Evolutionary conservation across 2,113 vertebrate genomes (phyloP), one percentile per base, ranked within the genome.

Genomic region (Neogobius melanostomus): DNA sequence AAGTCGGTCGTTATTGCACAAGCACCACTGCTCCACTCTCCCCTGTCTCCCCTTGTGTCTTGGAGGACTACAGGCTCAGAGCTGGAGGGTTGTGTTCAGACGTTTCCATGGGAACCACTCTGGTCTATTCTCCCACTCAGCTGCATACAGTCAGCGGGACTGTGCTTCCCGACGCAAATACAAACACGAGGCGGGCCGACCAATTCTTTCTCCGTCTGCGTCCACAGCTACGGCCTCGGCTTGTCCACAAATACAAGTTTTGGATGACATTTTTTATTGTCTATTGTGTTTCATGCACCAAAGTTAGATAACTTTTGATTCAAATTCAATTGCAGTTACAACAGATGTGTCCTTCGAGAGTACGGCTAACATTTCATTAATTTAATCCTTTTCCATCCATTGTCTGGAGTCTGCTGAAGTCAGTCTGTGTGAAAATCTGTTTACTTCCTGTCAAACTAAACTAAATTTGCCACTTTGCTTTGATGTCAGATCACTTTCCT

Each of bases 21-120:
- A 50, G 49, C n/a, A 14, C 17, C 21, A 47, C 11, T 42, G 21
- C 21, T 7, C 28, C 1, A 14, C 10, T 36, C 17, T 59, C 56
- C 73, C 79, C 42, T 52, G 68, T 68, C 57, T 57, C 15, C 15
- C 47, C 71, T 54, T 71, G 17, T 11, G 17, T 56, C 85, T 85
- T 84, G 66, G 36, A 88, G 85, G 84, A 89, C 87, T 88, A 84
- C 74, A 53, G 72, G 75, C 71, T 74, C 78, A 77, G 86, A 85
- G 81, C 52, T 42, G 77, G 72, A 81, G 82, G 75, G 78, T 77
- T 28, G 69, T 70, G 77, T 81, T 87, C 72, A 47, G 74, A 76
- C 81, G 90, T 92, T 91, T 90, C 91, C 91, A 91, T 45, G 87
- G 91, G 85, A 92, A 91, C 90, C 2, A 81, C 72, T 90, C 53